Base-by-base conservation (phyloP, 1,140 invertebrate genomes). In the Trichonephila inaurata region DNA sequence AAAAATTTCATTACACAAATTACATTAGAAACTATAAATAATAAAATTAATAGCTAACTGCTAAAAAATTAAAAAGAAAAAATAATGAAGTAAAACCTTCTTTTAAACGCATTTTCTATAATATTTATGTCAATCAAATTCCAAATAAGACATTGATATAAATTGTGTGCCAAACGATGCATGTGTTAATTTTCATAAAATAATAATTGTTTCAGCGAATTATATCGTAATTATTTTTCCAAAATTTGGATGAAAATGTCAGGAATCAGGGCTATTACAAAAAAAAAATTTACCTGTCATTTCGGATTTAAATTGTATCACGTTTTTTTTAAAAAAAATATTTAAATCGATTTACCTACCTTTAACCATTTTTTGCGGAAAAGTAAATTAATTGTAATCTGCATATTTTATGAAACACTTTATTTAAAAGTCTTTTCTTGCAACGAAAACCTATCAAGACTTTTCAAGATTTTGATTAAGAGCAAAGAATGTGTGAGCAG, bases 381-480 rank as follows among this genome's bases (percentile, higher is more conserved):
- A 33, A 33, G 3, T 28, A 77, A 18, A 77, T 77, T 77, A 77
- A 40, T 77, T 77, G 72, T 6, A 77, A 77, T 19, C 72, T 77
- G 33, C 24, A 77, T 77, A 77, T 77, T 77, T 77, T 77, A 77
- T 40, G 18, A 3, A 33, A 40, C 18, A 77, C 28, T 77, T 77
- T 77, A 77, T 77, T 77, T 77, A 40, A 77, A 77, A 77, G 4
- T 19, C 16, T 77, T 40, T 19, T 77, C 18, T 77, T 77, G 7
- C 72, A 19, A 40, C 24, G 33, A 40, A 77, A 77, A 77, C 72
- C 28, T 21, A 77, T 77, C 28, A 77, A 77, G 72, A 40, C 28
- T 77, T 77, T 77, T 77, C 28, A 28, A 18, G 14, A 5, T 77
- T 77, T 77, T 77, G 72, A 77, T 77, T 77, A 77, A 77, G 33